Base-by-base conservation (phyloP, 2,113 vertebrate species). In the Phasianus colchicus region DNA sequence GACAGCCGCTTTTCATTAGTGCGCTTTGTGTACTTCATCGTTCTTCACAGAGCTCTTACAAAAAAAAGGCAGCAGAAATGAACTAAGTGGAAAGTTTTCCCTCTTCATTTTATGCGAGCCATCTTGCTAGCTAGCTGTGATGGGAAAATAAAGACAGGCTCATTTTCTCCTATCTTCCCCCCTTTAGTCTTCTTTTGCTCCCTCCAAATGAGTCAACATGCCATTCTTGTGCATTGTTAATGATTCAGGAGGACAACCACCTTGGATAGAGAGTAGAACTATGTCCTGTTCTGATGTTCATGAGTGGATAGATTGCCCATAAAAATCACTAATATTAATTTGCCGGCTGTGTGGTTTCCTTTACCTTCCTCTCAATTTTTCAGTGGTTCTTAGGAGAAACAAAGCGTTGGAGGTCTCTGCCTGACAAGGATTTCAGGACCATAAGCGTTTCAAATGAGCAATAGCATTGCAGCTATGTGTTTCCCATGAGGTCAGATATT, bases 171-270 rank as follows among this genome's bases (percentile, higher is more conserved):
- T 71, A 0, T 6, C 48, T 75, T 61, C 24, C 11, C 34, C 4
- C 38, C 45, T 67, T 50, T n/a, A 69, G 6, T 38, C 25, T 52
- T 48, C n/a, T 66, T 54, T 18, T 3, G 10, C 30, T 20, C 34
- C 48, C 34, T 15, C 5, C 13, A 50, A 32, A 34, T 34, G 21
- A 60, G 17, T 25, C 43, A 79, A 43, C 3, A 55, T 43, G 30
- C 8, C 0, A 0, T 32, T 78, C n/a, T 29, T 50, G 3, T 65
- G 21, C 43, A 19, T 47, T 47, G 2, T 27, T 61, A 67, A 34
- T 45, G 3, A 6, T 3, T 72, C 52, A 71, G 16, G 19, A 82
- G 7, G 89, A 52, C 8, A 29, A 61, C 14, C 4, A 61, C 22
- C 21, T 43, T 65, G 11, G 17, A 25, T 54, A 34, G 61, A 71